These are phyloP conservation scores for Taeniopygia guttata DNA, from an alignment of 2,797 vertebrate genomes.

Conservation along the genomic window DNA sequence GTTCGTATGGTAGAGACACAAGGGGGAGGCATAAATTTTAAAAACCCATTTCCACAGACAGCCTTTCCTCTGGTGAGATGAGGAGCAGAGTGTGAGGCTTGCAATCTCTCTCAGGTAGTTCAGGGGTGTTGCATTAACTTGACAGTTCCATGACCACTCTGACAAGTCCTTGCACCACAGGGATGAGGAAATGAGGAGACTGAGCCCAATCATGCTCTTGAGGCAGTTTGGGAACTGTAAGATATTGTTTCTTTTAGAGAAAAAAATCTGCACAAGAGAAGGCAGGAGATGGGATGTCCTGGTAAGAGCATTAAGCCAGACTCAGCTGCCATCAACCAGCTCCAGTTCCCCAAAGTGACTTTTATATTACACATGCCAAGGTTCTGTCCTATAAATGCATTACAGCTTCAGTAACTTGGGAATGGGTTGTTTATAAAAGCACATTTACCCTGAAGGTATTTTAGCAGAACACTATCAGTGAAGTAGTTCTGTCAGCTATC, in stretches of 20 bases:
- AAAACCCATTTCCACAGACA: neutral
- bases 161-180: neutral
- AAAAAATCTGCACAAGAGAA: neutral
- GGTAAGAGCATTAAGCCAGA: neutral
- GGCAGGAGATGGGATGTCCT: neutral
- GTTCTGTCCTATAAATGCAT: neutral
- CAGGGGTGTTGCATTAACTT: neutral
- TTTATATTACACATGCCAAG: neutral
- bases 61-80: neutral
- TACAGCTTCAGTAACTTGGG: neutral
- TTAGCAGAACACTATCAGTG: neutral
- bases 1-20: neutral
- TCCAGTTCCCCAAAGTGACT: neutral
- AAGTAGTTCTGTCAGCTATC: conserved; percentile 4
- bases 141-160: neutral
- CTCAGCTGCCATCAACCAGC: neutral
- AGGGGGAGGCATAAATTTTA: conserved; percentile 41
- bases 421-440: neutral
- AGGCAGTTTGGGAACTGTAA: neutral
- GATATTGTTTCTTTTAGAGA: neutral
- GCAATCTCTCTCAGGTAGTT: rapidly evolving
- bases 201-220: neutral
- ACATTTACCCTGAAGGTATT: neutral
- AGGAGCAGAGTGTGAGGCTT: rapidly evolving
- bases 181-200: neutral